phyloP scores from a whole-genome alignment of 2,113 vertebrate genomes.

The Nothocercus julius region DNA sequence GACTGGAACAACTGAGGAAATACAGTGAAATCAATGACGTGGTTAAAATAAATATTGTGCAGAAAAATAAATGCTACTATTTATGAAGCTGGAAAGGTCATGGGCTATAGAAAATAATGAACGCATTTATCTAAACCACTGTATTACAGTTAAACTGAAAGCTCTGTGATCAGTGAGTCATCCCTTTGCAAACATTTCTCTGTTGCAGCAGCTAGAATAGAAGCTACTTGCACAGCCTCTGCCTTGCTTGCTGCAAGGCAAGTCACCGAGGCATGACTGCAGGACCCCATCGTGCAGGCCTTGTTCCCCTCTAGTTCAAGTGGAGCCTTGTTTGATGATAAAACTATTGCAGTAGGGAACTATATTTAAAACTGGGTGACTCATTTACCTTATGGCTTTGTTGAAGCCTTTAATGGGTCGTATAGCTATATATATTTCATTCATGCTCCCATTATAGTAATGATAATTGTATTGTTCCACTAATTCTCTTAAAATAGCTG shows the following conservation, averaged over 20 bases:
- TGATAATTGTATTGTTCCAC: conserved; percentile 9
- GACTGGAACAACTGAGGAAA: conserved; percentile 42
- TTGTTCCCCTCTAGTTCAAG: neutral
- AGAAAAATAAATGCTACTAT: conserved; percentile 64
- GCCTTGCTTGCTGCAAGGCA: neutral
- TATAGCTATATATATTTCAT: conserved; percentile 24
- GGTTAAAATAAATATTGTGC: conserved; percentile 49
- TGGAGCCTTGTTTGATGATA: neutral
- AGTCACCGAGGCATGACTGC: neutral
- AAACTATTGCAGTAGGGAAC: neutral
- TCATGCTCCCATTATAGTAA: conserved; percentile 14
- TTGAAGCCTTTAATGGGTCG: conserved; percentile 37
- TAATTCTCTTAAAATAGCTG: conserved; percentile 5
- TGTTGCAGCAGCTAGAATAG: neutral
- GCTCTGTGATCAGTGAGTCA: conserved; percentile 54
- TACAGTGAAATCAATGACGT: conserved; percentile 7
- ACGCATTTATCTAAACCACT: neutral
- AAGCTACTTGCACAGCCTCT: neutral
- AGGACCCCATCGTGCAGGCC: neutral
- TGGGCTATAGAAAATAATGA: conserved; percentile 55
- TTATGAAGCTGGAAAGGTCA: conserved; percentile 58
- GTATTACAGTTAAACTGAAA: conserved; percentile 36
- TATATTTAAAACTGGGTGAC: conserved; percentile 35
- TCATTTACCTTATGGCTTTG: conserved; percentile 31
- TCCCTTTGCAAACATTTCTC: neutral